Conservation (phyloP, 1,140 invertebrate species). For the Drosophila insularis region DNA sequence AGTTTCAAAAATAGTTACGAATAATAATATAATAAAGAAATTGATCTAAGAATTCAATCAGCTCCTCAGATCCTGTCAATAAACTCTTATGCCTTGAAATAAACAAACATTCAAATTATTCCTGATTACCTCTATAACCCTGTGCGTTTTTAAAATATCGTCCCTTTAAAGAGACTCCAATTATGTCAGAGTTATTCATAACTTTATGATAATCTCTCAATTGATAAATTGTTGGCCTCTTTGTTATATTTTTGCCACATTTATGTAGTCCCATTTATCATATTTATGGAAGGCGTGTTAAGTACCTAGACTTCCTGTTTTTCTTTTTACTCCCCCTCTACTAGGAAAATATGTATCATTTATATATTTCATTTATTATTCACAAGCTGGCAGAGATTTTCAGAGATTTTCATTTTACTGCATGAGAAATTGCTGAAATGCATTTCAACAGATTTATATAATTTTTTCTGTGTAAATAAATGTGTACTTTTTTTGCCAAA, state of each 20-base stretch:
- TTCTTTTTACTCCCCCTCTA: neutral
- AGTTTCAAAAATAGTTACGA: no score
- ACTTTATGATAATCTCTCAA: neutral
- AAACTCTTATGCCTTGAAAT: no score
- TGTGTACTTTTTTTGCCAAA: conserved; percentile 21
- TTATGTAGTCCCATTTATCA: conserved; percentile 9
- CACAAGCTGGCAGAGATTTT: conserved; percentile 17
- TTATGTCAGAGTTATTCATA: neutral
- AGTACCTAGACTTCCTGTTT: neutral
- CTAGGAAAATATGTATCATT: neutral
- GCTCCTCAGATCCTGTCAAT: no score
- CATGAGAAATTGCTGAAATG: conserved; percentile 39
- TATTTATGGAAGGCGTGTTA: neutral
- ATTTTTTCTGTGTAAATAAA: neutral
- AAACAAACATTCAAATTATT: no score
- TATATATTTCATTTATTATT: conserved; percentile 25
- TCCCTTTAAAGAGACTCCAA: neutral
- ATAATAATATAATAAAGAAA: no score
- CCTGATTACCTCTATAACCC: no score
- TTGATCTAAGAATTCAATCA: no score
- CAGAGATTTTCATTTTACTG: neutral
- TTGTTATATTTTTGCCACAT: neutral
- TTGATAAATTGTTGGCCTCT: conserved; percentile 12
- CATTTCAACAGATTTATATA: conserved; percentile 30
- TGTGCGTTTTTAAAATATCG: no score